Evolutionary conservation across 1,140 invertebrate species (phyloP), one percentile per base, ranked within the genome.

Genomic region (Bombus superbus): DNA sequence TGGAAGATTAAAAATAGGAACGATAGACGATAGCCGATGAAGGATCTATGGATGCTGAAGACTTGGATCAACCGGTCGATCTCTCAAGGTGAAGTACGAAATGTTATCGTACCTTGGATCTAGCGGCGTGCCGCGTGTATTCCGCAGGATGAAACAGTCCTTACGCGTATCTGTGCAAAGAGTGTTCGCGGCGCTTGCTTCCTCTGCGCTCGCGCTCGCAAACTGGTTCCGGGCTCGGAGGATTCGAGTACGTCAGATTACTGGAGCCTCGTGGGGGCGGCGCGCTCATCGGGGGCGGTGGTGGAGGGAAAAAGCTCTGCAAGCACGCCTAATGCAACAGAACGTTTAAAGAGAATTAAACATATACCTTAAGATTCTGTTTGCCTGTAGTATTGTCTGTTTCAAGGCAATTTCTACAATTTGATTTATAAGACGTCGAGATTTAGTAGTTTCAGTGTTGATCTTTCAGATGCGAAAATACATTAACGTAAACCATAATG

Each of bases 261-360:
- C 91, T 95, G 81, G 93, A 92, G 74, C 94, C 94, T 85, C 95
- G 93, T 59, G 91, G 88, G 66, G 94, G 94, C 69, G 94, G 95
- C 68, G 91, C 93, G 84, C 91, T 94, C 93, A 95, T 95, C 64
- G 94, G 95, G 35, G 95, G 95, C 66, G 95, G 95, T 57, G 95
- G 95, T 59, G 94, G 94, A 66, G 95, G 95, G 90, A 95, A 95
- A 92, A 95, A 95, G 90, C 95, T 95, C 94, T 95, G 95, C 90
- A 95, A 95, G 91, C 95, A 95, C 74, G 95, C 95, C 95, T 95
- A 89, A 87, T 74, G 80, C 81, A 85, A 72, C 82, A 66, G 28
- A 53, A 81, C 44, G 69, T 40, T 6, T 76, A 59, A 78, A 68
- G 18, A 81, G 32, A 59, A 78, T 78, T 53, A 42, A 71, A 78